Conservation (phyloP, 2,113 vertebrate species). For the Anthoscopus minutus region DNA sequence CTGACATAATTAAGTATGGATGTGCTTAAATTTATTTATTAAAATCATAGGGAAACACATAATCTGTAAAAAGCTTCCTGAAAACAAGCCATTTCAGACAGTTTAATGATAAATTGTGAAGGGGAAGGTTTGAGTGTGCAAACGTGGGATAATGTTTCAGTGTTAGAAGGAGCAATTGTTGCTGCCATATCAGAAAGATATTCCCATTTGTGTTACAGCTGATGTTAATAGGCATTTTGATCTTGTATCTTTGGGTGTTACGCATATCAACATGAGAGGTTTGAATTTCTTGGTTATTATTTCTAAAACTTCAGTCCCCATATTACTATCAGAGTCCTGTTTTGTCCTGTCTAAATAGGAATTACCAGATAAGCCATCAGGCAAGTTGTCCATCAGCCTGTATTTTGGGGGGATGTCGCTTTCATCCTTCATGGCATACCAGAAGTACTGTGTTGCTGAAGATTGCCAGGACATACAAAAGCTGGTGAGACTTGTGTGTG, state of each 20-base stretch:
- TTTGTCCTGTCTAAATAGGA: slow-evolving; percentile 70
- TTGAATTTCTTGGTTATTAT: background rate
- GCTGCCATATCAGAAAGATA: background rate
- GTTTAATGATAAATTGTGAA: background rate
- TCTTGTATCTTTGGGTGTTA: background rate
- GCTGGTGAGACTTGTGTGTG: slow-evolving; percentile 40
- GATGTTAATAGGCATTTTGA: background rate
- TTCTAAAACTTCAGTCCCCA: background rate
- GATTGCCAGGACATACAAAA: slow-evolving; percentile 20
- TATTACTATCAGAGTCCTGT: background rate
- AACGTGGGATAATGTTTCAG: background rate
- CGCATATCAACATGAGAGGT: background rate
- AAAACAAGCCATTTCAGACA: background rate
- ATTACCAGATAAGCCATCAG: slow-evolving; percentile 68
- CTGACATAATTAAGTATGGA: background rate
- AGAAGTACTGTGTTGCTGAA: slow-evolving; percentile 71
- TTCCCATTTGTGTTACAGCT: background rate
- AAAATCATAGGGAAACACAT: background rate
- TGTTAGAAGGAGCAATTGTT: background rate
- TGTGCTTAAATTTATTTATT: background rate
- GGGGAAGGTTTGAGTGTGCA: background rate
- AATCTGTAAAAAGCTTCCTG: background rate
- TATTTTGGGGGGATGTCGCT: slow-evolving; percentile 79
- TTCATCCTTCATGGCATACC: slow-evolving; percentile 79
- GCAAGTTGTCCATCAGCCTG: slow-evolving; percentile 71